These are phyloP conservation scores for Bhutanitis thaidina DNA, from an alignment of 2,888 invertebrate species.

Conservation along the genomic window DNA sequence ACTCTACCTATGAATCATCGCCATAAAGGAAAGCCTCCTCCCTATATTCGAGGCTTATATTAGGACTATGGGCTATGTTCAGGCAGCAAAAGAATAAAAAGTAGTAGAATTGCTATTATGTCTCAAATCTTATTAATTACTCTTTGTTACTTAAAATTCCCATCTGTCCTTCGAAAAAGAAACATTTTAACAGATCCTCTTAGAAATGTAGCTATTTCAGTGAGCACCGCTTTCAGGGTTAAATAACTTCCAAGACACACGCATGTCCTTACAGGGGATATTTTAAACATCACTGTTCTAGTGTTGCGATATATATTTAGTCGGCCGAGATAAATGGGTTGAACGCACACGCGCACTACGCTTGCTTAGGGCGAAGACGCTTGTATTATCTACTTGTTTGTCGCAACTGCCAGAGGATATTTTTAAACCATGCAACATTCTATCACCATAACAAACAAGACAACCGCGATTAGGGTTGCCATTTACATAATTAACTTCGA, in stretches of 20 bases:
- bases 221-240: conserved; percentile 67
- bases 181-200: conserved; percentile 37
- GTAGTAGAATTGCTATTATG: too few species aligned
- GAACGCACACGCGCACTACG: conserved; percentile 25
- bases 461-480: conserved; percentile 1
- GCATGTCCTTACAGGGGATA: conserved; percentile 52
- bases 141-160: conserved; percentile 39
- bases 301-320: conserved; percentile 46
- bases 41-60: too few species aligned
- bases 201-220: conserved; percentile 61
- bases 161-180: conserved; percentile 48
- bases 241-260: conserved; percentile 61
- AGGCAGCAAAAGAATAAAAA: too few species aligned
- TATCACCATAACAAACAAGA: conserved; percentile 22
- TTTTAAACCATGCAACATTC: conserved; percentile 24
- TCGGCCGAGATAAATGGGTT: conserved; percentile 44
- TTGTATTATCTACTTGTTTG: conserved; percentile 15
- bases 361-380: conserved; percentile 1
- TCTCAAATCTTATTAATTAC: too few species aligned
- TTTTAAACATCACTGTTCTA: conserved; percentile 45
- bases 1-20: too few species aligned
- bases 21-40: too few species aligned
- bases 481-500: background rate
- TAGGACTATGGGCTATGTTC: too few species aligned
- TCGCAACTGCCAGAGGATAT: conserved; percentile 23